Conservation (phyloP, 2,888 invertebrate genomes). For the Diabrotica balteata region DNA sequence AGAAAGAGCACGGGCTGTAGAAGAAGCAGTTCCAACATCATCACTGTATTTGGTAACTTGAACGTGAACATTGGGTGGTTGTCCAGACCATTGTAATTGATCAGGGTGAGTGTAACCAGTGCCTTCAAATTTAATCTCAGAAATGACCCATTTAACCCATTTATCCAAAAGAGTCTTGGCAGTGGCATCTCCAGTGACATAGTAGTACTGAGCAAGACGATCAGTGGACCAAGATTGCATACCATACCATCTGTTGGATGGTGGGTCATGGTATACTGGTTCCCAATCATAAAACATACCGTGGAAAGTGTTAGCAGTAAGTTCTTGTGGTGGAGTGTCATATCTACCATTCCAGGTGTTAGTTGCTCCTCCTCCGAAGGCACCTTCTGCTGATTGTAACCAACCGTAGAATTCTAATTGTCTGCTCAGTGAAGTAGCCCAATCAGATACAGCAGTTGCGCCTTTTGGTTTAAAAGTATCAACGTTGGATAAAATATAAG, state of each 20-base stretch:
- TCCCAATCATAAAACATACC: constrained; percentile 48
- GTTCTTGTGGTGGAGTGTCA: constrained; percentile 38
- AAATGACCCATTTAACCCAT: constrained; percentile 43
- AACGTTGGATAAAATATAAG: constrained; percentile 40
- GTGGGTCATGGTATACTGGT: constrained; percentile 46
- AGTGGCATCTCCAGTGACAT: constrained; percentile 39
- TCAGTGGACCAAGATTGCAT: constrained; percentile 47
- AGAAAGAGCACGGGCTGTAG: constrained; percentile 41
- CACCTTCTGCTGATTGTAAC: constrained; percentile 42
- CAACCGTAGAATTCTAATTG: constrained; percentile 44
- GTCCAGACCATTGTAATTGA: constrained; percentile 40
- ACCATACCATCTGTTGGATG: constrained; percentile 48
- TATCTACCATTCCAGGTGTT: constrained; percentile 46
- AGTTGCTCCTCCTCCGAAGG: constrained; percentile 45
- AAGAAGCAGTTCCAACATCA: constrained; percentile 43
- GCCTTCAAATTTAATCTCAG: constrained; percentile 34
- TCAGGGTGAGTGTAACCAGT: constrained; percentile 40
- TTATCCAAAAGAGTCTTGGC: constrained; percentile 40
- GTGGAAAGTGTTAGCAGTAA: constrained; percentile 41
- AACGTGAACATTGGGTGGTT: constrained; percentile 42
- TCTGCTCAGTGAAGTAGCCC: constrained; percentile 42
- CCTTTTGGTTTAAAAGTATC: constrained; percentile 40
- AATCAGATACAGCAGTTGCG: constrained; percentile 41
- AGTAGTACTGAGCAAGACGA: constrained; percentile 46
- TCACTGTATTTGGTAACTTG: constrained; percentile 33